These are phyloP conservation scores for Euspilapteryx auroguttella DNA, from an alignment of 2,888 invertebrate genomes.

Conservation along the genomic window DNA sequence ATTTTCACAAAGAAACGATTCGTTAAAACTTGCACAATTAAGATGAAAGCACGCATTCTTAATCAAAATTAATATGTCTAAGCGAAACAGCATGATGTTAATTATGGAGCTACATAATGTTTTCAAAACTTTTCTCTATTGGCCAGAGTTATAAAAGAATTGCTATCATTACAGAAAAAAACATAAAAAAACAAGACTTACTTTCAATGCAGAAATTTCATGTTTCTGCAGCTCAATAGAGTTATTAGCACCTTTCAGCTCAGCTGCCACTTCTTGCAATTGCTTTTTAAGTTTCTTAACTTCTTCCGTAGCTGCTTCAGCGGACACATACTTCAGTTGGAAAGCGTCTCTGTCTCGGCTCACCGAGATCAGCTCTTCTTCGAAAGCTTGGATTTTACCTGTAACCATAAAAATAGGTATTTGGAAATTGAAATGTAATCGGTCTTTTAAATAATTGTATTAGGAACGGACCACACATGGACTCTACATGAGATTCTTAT, in stretches of 20 bases:
- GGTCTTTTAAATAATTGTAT: too few species aligned
- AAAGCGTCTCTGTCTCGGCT: conserved; percentile 44
- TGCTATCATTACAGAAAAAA: conserved; percentile 2
- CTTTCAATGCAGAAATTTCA: conserved; percentile 42
- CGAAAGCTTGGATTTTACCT: conserved; percentile 47
- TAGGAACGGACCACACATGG: too few species aligned
- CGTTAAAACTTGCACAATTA: too few species aligned
- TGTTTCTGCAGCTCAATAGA: conserved; percentile 46
- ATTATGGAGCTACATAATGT: too few species aligned
- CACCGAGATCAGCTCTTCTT: conserved; percentile 45
- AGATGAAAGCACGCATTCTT: too few species aligned
- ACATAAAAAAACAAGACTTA: conserved; percentile 10
- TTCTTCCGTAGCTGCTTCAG: conserved; percentile 52
- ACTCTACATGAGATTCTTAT: too few species aligned
- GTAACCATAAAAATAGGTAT: conserved; percentile 10
- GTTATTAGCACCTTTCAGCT: conserved; percentile 34
- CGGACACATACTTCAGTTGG: conserved; percentile 49
- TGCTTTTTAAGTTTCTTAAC: conserved; percentile 57
- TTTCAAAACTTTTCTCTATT: too few species aligned
- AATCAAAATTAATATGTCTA: too few species aligned
- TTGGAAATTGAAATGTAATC: too few species aligned
- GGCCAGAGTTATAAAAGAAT: too few species aligned
- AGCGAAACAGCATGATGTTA: too few species aligned
- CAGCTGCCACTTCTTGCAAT: conserved; percentile 50
- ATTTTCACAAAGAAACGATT: too few species aligned